These are phyloP conservation scores for Toxotes jaculatrix DNA, from an alignment of 2,113 vertebrate species.

Conservation along the genomic window DNA sequence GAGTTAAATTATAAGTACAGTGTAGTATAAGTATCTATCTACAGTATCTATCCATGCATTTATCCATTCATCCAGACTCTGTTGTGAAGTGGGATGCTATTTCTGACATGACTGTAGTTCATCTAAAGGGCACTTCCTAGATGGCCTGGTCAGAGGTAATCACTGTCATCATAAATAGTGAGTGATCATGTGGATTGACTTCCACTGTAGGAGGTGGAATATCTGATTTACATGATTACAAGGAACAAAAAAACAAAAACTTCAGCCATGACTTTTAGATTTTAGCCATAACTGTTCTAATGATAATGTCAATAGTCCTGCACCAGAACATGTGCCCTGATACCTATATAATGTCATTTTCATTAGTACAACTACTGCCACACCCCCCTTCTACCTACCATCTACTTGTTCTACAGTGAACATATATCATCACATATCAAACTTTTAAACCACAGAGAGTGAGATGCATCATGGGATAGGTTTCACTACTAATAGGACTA, in stretches of 20 bases:
- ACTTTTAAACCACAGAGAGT: neutral
- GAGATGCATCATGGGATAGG: neutral
- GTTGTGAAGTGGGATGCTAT: neutral
- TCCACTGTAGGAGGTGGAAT: neutral
- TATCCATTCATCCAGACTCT: neutral
- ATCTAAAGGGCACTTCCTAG: neutral
- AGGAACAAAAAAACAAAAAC: too few species aligned
- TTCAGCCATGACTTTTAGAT: neutral
- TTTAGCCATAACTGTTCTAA: neutral
- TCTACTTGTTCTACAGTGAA: neutral
- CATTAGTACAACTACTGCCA: neutral
- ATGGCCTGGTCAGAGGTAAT: conserved; percentile 38
- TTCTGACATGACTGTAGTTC: conserved; percentile 8
- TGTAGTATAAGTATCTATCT: neutral
- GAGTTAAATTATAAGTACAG: neutral
- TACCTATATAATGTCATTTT: neutral
- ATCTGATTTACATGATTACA: neutral
- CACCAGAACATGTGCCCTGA: neutral
- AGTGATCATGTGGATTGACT: conserved; percentile 16
- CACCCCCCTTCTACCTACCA: too few species aligned
- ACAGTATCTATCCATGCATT: neutral
- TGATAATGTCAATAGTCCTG: neutral
- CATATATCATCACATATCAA: neutral
- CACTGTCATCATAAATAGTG: conserved; percentile 6
- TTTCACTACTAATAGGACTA: conserved; percentile 11